Evolutionary conservation across 1,140 invertebrate genomes (phyloP), one percentile per base, ranked within the genome.

Genomic region (Campoletis sonorensis): DNA sequence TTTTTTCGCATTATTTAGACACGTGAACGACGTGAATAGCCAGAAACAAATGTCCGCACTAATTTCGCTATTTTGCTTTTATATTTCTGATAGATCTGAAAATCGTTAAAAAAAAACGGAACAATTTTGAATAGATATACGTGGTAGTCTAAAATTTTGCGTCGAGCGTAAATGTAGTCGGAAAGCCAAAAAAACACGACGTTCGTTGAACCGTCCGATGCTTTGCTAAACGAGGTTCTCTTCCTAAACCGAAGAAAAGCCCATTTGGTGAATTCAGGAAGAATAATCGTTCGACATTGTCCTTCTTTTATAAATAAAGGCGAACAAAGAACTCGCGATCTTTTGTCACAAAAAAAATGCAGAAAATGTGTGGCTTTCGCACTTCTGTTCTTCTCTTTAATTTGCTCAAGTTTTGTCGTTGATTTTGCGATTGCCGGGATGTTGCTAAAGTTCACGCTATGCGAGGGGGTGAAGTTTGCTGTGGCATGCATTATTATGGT

Each of bases 391-490:
- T 75, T 71, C 61, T 5, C 11, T 64, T 26, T 26, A 2, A 26
- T 27, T 64, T 64, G 0, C 23, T 26, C 61, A 64, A 26, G 61
- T 64, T 64, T 13, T 26, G 23, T 27, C 23, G 58, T 64, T 58
- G 26, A 70, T 81, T 16, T 16, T 77, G 45, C n/a, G 15, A 21
- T 67, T 64, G 58, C 23, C 33, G 58, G 76, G 61, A 67, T 67
- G 16, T 61, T 64, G 73, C 73, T 33, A 1, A 8, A 23, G 49
- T 76, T 67, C 67, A 51, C 73, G 61, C 64, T 77, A 82, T 67
- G 64, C 72, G 73, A 82, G 85, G 82, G 81, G 83, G 89, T 90
- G 89, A 86, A 91, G 89, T 91, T 91, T 91, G 89, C 89, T 90
- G 89, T 91, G 88, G 67, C 88, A 88, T 89, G 89, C 86, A 79